Evolutionary conservation across 1,140 invertebrate genomes (phyloP).

Genomic region (Drosophila melanogaster): DNA sequence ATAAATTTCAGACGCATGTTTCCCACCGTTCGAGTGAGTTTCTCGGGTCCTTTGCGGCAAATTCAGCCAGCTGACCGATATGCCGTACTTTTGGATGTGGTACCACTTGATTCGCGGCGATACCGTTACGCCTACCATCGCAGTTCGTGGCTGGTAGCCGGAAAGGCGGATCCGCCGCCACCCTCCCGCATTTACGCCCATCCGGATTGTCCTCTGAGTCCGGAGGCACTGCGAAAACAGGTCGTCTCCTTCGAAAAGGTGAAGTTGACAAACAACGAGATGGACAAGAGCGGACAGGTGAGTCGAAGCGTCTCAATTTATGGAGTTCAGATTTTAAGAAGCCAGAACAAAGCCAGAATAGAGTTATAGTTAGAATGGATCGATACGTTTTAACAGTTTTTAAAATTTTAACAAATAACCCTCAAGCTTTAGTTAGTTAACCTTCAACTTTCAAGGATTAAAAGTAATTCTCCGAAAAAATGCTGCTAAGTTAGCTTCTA

Average conservation of each 20-base stretch:
- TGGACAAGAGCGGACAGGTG: conserved; percentile 99
- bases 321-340: no score
- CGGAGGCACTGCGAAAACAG: conserved; percentile 97
- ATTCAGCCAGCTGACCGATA: conserved; percentile 89
- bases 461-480: no score
- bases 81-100: conserved; percentile 98
- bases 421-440: no score
- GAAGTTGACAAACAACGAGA: conserved; percentile 99
- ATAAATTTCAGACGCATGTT: conserved; percentile 95
- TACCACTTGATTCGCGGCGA: conserved; percentile 97
- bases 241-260: conserved; percentile 99
- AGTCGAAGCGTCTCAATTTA: conserved; percentile 74
- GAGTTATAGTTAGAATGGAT: no score
- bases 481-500: neutral
- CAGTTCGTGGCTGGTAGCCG: conserved; percentile 98
- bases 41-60: conserved; percentile 91
- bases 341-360: neutral
- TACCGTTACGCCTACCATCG: conserved; percentile 99
- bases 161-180: conserved; percentile 98
- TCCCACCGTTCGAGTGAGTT: conserved; percentile 96
- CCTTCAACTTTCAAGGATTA: no score
- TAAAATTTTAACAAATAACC: neutral
- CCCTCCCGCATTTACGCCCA: conserved; percentile 97
- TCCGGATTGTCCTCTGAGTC: conserved; percentile 98
- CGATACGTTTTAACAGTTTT: no score